Conservation (phyloP, 1,140 invertebrate species). For the Atta texana region DNA sequence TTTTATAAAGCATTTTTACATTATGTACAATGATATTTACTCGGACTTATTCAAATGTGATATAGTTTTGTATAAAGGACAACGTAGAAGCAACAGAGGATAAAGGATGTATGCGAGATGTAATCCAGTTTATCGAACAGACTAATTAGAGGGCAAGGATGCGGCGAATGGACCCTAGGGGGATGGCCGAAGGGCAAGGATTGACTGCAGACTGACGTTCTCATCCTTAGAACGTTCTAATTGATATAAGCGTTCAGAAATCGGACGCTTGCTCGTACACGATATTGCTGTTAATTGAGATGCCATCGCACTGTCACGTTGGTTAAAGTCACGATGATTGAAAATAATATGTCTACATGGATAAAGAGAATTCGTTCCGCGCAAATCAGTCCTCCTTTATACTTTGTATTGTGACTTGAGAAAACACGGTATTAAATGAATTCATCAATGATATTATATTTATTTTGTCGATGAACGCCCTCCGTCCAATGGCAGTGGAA, state of each 20-base stretch:
- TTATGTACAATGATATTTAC: background rate
- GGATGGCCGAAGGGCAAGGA: constrained; percentile 72
- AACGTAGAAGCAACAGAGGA: constrained; percentile 33
- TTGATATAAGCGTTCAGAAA: constrained; percentile 64
- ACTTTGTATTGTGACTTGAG: background rate
- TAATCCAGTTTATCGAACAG: constrained; percentile 79
- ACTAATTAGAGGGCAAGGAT: constrained; percentile 79
- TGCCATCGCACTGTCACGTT: background rate
- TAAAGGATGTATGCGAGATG: constrained; percentile 52
- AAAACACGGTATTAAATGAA: background rate
- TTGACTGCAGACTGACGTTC: constrained; percentile 66
- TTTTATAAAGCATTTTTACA: background rate
- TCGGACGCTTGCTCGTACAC: constrained; percentile 45
- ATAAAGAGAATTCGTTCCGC: background rate
- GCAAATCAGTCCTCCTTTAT: background rate
- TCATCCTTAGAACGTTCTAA: constrained; percentile 71
- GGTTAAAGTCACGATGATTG: background rate
- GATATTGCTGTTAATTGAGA: constrained; percentile 55
- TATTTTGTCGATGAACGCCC: constrained; percentile 17
- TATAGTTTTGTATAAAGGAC: constrained; percentile 40
- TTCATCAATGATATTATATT: constrained; percentile 48
- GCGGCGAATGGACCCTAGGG: constrained; percentile 70
- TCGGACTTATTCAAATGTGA: background rate
- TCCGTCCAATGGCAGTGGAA: background rate
- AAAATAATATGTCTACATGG: constrained; percentile 23